Conservation (phyloP, 1,140 invertebrate genomes). For the Teleogryllus occipitalis region DNA sequence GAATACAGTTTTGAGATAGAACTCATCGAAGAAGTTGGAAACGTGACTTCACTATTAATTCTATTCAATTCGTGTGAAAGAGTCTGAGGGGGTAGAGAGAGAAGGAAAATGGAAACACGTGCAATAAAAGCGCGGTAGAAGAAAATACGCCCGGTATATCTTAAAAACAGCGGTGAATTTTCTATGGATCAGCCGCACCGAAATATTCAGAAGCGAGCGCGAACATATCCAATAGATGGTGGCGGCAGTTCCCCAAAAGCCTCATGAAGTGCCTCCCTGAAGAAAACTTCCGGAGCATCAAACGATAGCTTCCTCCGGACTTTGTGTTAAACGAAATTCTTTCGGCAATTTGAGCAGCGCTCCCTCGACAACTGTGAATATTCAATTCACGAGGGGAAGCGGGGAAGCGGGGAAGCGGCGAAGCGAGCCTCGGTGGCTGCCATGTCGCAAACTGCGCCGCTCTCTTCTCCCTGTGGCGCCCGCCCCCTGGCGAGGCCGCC, state of each 20-base stretch:
- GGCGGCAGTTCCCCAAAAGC: not conserved
- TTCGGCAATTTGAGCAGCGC: not conserved
- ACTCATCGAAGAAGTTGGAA: too few species aligned
- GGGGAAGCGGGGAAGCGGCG: not conserved
- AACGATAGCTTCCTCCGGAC: not conserved
- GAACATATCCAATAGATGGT: not conserved
- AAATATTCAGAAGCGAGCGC: not conserved
- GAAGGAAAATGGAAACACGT: too few species aligned
- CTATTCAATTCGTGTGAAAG: too few species aligned
- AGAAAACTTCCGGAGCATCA: not conserved
- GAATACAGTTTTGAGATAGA: too few species aligned
- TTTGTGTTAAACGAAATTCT: conserved; percentile 1
- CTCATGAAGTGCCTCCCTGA: not conserved
- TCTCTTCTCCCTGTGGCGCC: too few species aligned
- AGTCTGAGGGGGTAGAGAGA: too few species aligned
- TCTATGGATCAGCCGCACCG: not conserved
- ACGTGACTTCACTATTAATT: too few species aligned
- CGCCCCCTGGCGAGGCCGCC: too few species aligned
- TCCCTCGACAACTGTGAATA: not conserved
- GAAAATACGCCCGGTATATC: not conserved
- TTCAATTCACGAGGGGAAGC: not conserved
- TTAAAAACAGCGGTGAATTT: not conserved
- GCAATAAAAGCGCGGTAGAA: not conserved
- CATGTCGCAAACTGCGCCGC: not conserved
- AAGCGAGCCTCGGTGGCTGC: not conserved